Evolutionary conservation across 2,888 invertebrate genomes (phyloP), one percentile per base, ranked within the genome.

Genomic region (Thymelicus lineola): DNA sequence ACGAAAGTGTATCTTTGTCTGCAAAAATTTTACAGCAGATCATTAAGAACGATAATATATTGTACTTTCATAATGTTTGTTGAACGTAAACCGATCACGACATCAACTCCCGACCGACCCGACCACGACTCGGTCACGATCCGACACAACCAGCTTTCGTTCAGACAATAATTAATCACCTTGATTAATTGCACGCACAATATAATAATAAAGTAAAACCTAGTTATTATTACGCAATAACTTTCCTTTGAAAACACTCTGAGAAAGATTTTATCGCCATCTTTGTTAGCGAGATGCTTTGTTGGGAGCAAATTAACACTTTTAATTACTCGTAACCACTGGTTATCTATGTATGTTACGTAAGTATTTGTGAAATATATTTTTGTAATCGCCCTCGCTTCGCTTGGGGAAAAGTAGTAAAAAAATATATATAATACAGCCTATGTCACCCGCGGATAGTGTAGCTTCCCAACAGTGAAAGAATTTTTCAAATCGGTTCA

Each of bases 241-340:
- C 75, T 76, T 76, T 75, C 76, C 61, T 74, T 67, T 69, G 61
- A 45, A 59, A 55, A 59, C 15, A 28, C 63, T 36, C 53, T 75
- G 75, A 15, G 76, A 76, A 65, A 69, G 75, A 74, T 76, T 46
- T 50, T 72, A 71, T 73, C 72, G 68, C 63, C 55, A 35, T 55
- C 55, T 65, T 63, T 75, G 75, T 75, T 75, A 66, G 55, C 55
- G 17, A 42, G 71, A 38, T 36, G 57, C 65, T 75, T 73, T 73
- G 62, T 74, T 72, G 59, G 46, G 53, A 64, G 74, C 57, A 66
- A 75, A 73, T 74, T 74, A 74, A 57, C 73, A 66, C 63, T 65
- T 38, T 60, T 67, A 59, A 73, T 71, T 72, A 61, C 69, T 70
- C 55, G 28, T 64, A 59, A 70, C 60, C 35, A 10, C n/a, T 35